A percentile compares a stretch with the other conserved stretches of the same genome.
Conservation (phyloP, 2,888 invertebrate species). For the Acronicta psi region DNA sequence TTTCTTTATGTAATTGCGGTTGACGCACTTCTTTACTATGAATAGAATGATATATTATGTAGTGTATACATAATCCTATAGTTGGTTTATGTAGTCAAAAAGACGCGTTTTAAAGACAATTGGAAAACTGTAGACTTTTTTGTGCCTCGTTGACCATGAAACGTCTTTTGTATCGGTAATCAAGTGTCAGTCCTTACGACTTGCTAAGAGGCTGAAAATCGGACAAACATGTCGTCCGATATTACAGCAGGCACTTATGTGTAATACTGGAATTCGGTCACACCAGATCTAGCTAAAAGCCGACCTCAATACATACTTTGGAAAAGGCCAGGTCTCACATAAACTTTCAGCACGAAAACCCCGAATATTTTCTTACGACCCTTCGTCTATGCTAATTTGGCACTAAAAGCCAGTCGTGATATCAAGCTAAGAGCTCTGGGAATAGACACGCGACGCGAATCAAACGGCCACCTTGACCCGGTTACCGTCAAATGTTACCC, state of each 20-base stretch:
- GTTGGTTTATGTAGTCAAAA: no score
- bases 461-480: constrained; percentile 67
- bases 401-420: constrained; percentile 47
- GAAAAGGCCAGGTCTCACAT: constrained; percentile 5
- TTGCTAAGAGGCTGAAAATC: no score
- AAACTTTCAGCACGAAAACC: constrained; percentile 39
- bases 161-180: no score
- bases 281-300: not conserved
- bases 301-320: constrained; percentile 18
- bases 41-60: constrained; percentile 19
- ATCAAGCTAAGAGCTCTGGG: constrained; percentile 41
- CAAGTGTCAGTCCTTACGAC: not conserved
- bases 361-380: constrained; percentile 26
- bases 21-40: constrained; percentile 39
- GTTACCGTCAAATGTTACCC: constrained; percentile 52
- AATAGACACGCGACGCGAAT: constrained; percentile 62
- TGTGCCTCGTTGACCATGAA: no score
- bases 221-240: no score
- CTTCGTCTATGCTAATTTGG: constrained; percentile 41
- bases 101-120: no score
- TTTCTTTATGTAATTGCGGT: constrained; percentile 33
- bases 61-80: constrained; percentile 12
- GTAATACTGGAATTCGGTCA: not conserved
- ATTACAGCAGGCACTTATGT: not conserved
- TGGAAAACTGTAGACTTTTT: no score